phyloP scores from a whole-genome alignment of 2,888 invertebrate genomes.

The Hemistola chrysoprasaria region DNA sequence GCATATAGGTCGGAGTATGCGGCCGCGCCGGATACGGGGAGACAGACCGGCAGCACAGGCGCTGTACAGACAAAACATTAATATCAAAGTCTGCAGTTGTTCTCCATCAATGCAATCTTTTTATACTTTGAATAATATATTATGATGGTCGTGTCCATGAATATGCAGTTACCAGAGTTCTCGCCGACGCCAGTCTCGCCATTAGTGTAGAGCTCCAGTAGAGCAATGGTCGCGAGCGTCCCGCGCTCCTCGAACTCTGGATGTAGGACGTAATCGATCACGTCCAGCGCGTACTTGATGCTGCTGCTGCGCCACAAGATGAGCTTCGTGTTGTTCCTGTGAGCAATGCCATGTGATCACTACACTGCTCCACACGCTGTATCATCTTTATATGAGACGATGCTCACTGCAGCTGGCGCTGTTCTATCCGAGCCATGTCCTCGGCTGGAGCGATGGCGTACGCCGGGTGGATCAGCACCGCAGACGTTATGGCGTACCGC shows the following conservation, averaged over 20 bases:
- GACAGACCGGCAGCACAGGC: slow-evolving; percentile 49
- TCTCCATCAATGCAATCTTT: neutral
- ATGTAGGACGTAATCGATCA: slow-evolving; percentile 51
- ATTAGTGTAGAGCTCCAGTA: slow-evolving; percentile 40
- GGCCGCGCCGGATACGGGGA: slow-evolving; percentile 45
- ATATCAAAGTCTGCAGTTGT: too few species aligned
- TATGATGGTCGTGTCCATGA: too few species aligned
- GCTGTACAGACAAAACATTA: too few species aligned
- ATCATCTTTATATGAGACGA: neutral
- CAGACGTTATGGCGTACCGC: slow-evolving; percentile 49
- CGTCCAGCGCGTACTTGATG: slow-evolving; percentile 40
- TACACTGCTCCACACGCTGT: neutral
- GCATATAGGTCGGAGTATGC: slow-evolving; percentile 41
- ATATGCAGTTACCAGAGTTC: slow-evolving; percentile 32
- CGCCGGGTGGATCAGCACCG: slow-evolving; percentile 49
- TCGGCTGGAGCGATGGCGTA: slow-evolving; percentile 55
- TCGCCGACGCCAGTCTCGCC: slow-evolving; percentile 34
- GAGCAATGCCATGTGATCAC: slow-evolving; percentile 1
- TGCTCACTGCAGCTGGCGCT: slow-evolving; percentile 36
- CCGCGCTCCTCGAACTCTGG: slow-evolving; percentile 45
- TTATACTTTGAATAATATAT: too few species aligned
- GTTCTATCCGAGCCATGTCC: slow-evolving; percentile 50
- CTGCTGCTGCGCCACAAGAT: slow-evolving; percentile 46
- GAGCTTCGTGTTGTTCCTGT: slow-evolving; percentile 57
- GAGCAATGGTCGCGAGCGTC: slow-evolving; percentile 51